Conservation (phyloP, 1,140 invertebrate species). For the Dryas iulia region DNA sequence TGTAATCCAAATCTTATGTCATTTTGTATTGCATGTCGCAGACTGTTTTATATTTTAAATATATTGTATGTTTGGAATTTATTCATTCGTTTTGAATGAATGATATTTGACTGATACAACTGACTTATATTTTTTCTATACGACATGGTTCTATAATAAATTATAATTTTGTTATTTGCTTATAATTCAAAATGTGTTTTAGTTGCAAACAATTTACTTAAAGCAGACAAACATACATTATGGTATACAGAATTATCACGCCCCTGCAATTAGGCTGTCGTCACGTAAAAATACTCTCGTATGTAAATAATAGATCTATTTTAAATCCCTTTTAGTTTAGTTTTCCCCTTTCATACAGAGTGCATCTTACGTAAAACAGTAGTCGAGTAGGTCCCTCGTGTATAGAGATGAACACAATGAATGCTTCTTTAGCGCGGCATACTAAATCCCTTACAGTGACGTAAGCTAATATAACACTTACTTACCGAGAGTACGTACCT, state of each 20-base stretch:
- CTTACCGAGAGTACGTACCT: too few species aligned
- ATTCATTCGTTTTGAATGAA: background rate
- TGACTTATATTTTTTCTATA: background rate
- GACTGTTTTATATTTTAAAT: background rate
- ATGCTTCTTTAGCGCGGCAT: background rate
- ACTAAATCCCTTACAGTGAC: background rate
- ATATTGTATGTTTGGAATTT: background rate
- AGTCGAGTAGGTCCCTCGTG: background rate
- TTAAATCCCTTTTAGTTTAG: background rate
- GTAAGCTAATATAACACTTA: background rate
- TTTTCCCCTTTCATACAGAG: background rate
- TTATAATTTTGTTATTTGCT: background rate
- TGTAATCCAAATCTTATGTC: background rate
- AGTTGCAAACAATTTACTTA: background rate
- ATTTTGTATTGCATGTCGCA: background rate
- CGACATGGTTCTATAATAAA: background rate
- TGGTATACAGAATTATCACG: background rate
- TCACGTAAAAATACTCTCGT: background rate
- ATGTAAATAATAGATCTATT: background rate
- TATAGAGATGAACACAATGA: background rate
- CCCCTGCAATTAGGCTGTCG: background rate
- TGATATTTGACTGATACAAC: background rate
- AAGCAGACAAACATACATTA: background rate
- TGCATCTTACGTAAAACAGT: background rate
- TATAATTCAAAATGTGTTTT: background rate